phyloP scores from a whole-genome alignment of 2,797 vertebrate species.

The Microctenopoma lineatum region DNA sequence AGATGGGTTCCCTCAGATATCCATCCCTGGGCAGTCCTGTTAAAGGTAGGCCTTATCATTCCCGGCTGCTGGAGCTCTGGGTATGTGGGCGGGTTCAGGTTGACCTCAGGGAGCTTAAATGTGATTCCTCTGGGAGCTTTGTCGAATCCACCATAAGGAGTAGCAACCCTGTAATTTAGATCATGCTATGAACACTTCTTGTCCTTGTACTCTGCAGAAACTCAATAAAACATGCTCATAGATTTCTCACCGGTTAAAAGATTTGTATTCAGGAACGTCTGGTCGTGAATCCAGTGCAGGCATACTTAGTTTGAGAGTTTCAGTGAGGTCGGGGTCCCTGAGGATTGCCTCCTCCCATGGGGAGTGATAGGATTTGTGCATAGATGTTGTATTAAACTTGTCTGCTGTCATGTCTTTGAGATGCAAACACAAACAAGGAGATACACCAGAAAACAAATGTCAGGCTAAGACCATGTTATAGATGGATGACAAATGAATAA shows the following conservation, averaged over 20 bases:
- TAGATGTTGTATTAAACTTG: conserved; percentile 86
- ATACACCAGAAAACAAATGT: not conserved
- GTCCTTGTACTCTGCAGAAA: not conserved
- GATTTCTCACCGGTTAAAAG: conserved; percentile 93
- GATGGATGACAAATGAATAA: not conserved
- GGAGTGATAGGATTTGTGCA: conserved; percentile 93
- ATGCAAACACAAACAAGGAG: conserved; percentile 58
- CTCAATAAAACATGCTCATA: not conserved
- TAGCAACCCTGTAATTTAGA: conserved; percentile 90
- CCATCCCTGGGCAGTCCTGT: conserved; percentile 96
- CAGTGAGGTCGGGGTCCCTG: conserved; percentile 90
- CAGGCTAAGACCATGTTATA: not conserved
- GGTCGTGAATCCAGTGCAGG: conserved; percentile 83
- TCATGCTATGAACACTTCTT: not conserved
- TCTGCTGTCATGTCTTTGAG: conserved; percentile 86
- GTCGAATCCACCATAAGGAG: conserved; percentile 96
- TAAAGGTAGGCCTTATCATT: conserved; percentile 91
- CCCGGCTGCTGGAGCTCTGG: conserved; percentile 89
- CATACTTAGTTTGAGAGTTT: conserved; percentile 88
- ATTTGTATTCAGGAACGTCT: conserved; percentile 90
- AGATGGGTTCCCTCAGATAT: conserved; percentile 89
- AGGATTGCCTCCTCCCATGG: conserved; percentile 97
- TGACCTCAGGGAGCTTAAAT: conserved; percentile 93
- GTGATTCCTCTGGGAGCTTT: conserved; percentile 92
- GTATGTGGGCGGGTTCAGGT: conserved; percentile 87